These are phyloP conservation scores for Galagoides demidoff DNA, from an alignment of 2,797 vertebrate species.

Conservation along the genomic window DNA sequence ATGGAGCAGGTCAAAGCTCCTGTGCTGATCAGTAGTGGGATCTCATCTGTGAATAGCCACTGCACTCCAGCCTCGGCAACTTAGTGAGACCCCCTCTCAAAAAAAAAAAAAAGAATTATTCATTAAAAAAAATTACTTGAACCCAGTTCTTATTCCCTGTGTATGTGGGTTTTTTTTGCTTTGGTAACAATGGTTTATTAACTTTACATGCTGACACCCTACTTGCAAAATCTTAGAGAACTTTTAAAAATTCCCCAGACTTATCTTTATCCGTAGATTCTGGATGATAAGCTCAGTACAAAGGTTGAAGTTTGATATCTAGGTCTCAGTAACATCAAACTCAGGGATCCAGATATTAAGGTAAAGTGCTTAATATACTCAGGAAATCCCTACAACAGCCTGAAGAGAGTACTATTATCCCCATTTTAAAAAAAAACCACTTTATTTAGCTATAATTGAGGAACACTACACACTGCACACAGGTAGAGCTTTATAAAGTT, in stretches of 20 bases:
- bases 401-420: neutral
- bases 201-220: neutral
- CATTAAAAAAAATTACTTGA: neutral
- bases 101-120: neutral
- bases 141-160: neutral
- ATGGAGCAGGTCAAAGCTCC: too few species aligned
- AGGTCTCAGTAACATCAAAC: neutral
- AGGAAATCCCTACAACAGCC: neutral
- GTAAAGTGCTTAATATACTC: neutral
- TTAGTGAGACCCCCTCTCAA: too few species aligned
- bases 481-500: neutral
- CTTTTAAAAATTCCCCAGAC: neutral
- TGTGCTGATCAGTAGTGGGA: too few species aligned
- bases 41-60: too few species aligned
- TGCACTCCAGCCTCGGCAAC: too few species aligned
- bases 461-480: neutral
- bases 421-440: neutral
- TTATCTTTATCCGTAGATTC: neutral
- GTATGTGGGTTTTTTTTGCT: neutral
- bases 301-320: neutral
- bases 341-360: neutral
- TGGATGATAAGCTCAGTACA: neutral
- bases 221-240: neutral
- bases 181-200: neutral
- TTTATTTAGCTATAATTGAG: neutral